phyloP scores from a whole-genome alignment of 2,888 invertebrate species.

The Branchellion lobata region DNA sequence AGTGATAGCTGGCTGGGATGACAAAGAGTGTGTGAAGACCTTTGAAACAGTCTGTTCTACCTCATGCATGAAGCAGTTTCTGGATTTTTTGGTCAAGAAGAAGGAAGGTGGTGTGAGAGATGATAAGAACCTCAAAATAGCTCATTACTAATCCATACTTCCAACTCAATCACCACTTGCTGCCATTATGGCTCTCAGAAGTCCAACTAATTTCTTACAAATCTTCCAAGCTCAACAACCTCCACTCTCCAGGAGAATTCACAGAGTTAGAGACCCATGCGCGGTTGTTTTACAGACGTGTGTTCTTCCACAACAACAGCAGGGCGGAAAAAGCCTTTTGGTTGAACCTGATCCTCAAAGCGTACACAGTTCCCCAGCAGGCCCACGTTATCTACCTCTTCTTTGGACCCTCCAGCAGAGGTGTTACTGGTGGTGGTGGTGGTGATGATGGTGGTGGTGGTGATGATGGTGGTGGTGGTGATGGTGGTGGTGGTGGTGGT shows the following conservation, averaged over 20 bases:
- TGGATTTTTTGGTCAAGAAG: constrained; percentile 55
- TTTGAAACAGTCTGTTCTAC: constrained; percentile 56
- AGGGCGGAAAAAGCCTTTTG: constrained; percentile 59
- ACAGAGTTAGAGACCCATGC: constrained; percentile 55
- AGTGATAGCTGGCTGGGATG: constrained; percentile 62
- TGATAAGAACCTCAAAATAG: not conserved
- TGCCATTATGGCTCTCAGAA: too few species aligned
- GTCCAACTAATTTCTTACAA: too few species aligned
- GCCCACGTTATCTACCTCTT: constrained; percentile 60
- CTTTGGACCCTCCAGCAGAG: constrained; percentile 56
- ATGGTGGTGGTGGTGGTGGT: too few species aligned
- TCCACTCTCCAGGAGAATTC: too few species aligned
- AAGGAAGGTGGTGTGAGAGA: constrained; percentile 58
- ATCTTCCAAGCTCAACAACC: too few species aligned
- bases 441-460: too few species aligned
- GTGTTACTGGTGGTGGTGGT: not conserved
- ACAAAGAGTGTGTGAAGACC: constrained; percentile 59
- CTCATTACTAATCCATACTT: not conserved
- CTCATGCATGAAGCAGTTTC: constrained; percentile 56
- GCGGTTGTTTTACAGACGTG: constrained; percentile 58
- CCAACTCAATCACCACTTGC: not conserved
- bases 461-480: too few species aligned
- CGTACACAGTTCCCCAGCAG: constrained; percentile 61
- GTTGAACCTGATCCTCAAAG: constrained; percentile 59
- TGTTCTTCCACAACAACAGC: constrained; percentile 58